phyloP scores from a whole-genome alignment of 1,140 invertebrate species.

The Metaphire vulgaris region DNA sequence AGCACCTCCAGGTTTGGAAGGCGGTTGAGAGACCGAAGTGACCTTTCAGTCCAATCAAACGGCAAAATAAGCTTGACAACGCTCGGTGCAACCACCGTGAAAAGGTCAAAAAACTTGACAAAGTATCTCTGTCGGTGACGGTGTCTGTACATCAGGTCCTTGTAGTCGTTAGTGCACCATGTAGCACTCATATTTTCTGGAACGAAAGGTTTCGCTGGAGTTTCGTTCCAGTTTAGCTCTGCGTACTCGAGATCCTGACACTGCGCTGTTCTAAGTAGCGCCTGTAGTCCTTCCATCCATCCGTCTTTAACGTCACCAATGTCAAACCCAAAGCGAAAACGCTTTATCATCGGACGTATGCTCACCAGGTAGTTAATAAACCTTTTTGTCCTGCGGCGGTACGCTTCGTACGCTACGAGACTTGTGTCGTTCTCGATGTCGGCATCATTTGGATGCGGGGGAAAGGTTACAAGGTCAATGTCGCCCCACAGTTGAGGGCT shows the following conservation, averaged over 20 bases:
- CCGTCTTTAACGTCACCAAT: constrained; percentile 41
- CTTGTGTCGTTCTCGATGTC: constrained; percentile 34
- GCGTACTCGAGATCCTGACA: constrained; percentile 36
- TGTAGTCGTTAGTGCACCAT: constrained; percentile 31
- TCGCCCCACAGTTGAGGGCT: constrained; percentile 40
- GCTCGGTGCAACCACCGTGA: constrained; percentile 38
- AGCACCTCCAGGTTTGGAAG: constrained; percentile 40
- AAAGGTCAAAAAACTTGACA: constrained; percentile 42
- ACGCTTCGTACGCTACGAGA: constrained; percentile 38
- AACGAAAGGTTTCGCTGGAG: constrained; percentile 42
- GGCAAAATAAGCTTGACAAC: constrained; percentile 43
- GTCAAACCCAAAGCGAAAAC: constrained; percentile 45
- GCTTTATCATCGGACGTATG: constrained; percentile 36
- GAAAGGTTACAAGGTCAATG: constrained; percentile 40
- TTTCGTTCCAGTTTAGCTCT: constrained; percentile 48
- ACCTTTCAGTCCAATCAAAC: constrained; percentile 46
- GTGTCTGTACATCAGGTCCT: constrained; percentile 37
- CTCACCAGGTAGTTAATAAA: constrained; percentile 35
- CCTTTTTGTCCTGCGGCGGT: constrained; percentile 38
- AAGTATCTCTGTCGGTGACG: constrained; percentile 40
- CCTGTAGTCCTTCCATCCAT: constrained; percentile 37
- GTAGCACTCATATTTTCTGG: constrained; percentile 30
- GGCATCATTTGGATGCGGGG: constrained; percentile 24
- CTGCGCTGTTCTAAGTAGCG: constrained; percentile 34
- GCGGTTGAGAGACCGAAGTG: constrained; percentile 37